Percentiles rank a stretch among this genome's conserved stretches.
Conservation (phyloP, 2,113 vertebrate genomes). For the Heterotilapia buettikoferi region DNA sequence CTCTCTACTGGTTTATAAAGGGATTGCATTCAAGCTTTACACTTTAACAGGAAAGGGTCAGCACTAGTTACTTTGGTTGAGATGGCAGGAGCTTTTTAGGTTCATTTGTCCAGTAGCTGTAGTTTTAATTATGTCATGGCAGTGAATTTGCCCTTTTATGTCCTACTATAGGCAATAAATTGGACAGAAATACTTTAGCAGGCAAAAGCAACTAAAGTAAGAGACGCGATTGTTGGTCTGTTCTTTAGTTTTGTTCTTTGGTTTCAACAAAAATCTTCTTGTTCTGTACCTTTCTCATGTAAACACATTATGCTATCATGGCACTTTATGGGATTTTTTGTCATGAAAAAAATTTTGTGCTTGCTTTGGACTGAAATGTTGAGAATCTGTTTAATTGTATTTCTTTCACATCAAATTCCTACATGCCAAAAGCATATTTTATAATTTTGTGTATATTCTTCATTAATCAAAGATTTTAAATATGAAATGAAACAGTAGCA, state of each 20-base stretch:
- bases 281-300: neutral
- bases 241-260: neutral
- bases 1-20: neutral
- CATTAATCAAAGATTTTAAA: neutral
- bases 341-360: neutral
- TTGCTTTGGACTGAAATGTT: neutral
- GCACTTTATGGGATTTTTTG: neutral
- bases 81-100: neutral
- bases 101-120: neutral
- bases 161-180: neutral
- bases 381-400: neutral
- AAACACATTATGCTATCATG: neutral
- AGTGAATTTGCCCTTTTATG: neutral
- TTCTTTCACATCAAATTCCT: neutral
- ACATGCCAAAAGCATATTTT: rapidly evolving
- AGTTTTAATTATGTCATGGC: neutral
- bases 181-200: neutral
- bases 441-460: neutral
- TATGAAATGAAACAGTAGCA: neutral
- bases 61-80: neutral
- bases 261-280: neutral
- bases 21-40: neutral
- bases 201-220: neutral
- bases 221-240: rapidly evolving
- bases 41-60: neutral